These are phyloP conservation scores for Cheilosia soror DNA, from an alignment of 2,888 invertebrate species.

Conservation along the genomic window DNA sequence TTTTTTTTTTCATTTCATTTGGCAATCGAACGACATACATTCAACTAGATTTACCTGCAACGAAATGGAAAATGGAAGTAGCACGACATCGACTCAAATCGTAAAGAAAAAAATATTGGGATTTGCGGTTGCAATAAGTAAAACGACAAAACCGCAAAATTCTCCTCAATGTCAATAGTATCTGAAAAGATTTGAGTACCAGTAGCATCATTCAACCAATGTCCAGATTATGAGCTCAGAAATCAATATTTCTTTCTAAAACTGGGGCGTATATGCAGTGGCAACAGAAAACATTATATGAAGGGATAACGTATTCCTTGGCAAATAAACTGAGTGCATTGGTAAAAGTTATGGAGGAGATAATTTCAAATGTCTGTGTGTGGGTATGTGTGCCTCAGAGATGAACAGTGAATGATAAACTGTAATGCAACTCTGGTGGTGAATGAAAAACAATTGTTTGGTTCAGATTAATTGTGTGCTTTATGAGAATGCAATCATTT, in stretches of 20 bases:
- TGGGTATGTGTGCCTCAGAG: slow-evolving; percentile 1
- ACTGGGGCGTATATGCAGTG: slow-evolving; percentile 47
- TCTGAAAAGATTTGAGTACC: slow-evolving; percentile 13
- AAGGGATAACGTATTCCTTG: slow-evolving; percentile 36
- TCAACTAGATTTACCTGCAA: slow-evolving; percentile 49
- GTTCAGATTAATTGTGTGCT: slow-evolving; percentile 55
- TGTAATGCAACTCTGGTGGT: slow-evolving; percentile 36
- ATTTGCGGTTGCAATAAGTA: slow-evolving; percentile 39
- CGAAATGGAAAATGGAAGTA: slow-evolving; percentile 41
- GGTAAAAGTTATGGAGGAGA: slow-evolving; percentile 32
- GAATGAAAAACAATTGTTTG: slow-evolving; percentile 47
- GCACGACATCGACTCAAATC: slow-evolving; percentile 31
- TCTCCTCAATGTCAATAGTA: slow-evolving; percentile 47
- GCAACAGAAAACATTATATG: slow-evolving; percentile 4
- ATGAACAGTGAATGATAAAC: slow-evolving; percentile 25
- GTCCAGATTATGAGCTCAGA: slow-evolving; percentile 57
- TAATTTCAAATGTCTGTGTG: slow-evolving; percentile 27
- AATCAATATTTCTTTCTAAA: slow-evolving; percentile 58
- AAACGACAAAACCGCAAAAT: slow-evolving; percentile 53
- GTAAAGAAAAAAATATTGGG: slow-evolving; percentile 41
- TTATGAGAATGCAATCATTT: slow-evolving; percentile 51
- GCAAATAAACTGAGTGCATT: slow-evolving; percentile 51
- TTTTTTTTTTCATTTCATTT: slow-evolving; percentile 44
- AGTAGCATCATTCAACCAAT: slow-evolving; percentile 35
- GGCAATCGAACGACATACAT: slow-evolving; percentile 43